Percentiles rank a stretch among this genome's conserved stretches.
Conservation (phyloP, 2,113 vertebrate genomes). For the Perca schrenkii region DNA sequence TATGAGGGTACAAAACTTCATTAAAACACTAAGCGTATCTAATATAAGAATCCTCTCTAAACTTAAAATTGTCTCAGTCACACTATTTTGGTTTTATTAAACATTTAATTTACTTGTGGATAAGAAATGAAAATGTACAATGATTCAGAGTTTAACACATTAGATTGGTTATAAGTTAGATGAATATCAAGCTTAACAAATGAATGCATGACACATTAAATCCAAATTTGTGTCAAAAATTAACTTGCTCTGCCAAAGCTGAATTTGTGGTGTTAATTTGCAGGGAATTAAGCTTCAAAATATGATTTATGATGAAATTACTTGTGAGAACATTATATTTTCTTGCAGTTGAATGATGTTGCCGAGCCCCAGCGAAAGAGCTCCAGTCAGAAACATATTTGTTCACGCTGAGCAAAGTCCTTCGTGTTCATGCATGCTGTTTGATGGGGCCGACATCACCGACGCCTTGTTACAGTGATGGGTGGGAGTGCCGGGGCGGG, state of each 20-base stretch:
- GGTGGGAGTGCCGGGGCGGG: slow-evolving; percentile 55
- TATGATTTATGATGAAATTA: background rate
- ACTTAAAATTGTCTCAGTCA: background rate
- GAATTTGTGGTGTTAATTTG: background rate
- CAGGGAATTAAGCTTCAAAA: background rate
- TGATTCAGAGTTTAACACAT: background rate
- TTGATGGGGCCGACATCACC: slow-evolving; percentile 39
- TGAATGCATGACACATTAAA: background rate
- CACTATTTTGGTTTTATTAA: background rate
- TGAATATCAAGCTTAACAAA: background rate
- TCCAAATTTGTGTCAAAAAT: background rate
- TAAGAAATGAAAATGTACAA: background rate
- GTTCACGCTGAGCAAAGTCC: slow-evolving; percentile 9
- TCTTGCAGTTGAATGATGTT: background rate
- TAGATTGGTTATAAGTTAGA: background rate
- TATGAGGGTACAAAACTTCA: background rate
- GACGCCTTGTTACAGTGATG: slow-evolving; percentile 48
- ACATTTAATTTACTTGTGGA: background rate
- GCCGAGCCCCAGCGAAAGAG: background rate
- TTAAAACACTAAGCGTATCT: background rate
- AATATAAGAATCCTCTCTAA: background rate
- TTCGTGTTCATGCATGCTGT: slow-evolving; percentile 3
- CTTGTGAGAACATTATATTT: background rate
- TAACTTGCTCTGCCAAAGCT: too few relatives aligned
- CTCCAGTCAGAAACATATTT: slow-evolving; percentile 19